phyloP scores from a whole-genome alignment of 1,140 invertebrate genomes.

The Diabrotica virgifera region DNA sequence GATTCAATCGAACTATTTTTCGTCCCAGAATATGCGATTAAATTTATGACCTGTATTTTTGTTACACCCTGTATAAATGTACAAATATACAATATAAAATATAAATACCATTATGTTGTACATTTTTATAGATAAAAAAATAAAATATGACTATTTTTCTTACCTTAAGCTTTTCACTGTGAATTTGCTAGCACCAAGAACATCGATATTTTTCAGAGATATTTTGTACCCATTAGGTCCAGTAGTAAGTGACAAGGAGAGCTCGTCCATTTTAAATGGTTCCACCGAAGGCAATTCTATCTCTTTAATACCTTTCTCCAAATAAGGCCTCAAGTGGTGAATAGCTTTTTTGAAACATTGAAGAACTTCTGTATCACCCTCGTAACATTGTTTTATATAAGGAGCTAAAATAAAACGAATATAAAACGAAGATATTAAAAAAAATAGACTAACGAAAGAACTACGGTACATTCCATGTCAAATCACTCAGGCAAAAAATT shows the following conservation, averaged over 20 bases:
- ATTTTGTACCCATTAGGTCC: slow-evolving; percentile 70
- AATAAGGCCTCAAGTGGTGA: slow-evolving; percentile 63
- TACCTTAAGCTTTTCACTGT: slow-evolving; percentile 63
- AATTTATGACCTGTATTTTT: too few relatives aligned
- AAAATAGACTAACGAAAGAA: too few relatives aligned
- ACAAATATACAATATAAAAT: too few relatives aligned
- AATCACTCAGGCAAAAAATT: too few relatives aligned
- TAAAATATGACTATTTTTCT: slow-evolving; percentile 22
- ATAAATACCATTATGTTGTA: too few relatives aligned
- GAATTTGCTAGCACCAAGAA: slow-evolving; percentile 68
- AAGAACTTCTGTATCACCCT: slow-evolving; percentile 60
- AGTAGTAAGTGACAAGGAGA: slow-evolving; percentile 65
- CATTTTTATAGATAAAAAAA: too few relatives aligned
- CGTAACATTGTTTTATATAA: slow-evolving; percentile 67
- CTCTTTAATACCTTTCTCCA: slow-evolving; percentile 65
- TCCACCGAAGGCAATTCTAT: slow-evolving; percentile 68
- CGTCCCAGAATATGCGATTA: too few relatives aligned
- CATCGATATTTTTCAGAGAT: slow-evolving; percentile 63
- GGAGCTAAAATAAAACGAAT: slow-evolving; percentile 55
- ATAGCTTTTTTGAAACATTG: slow-evolving; percentile 61
- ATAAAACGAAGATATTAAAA: too few relatives aligned
- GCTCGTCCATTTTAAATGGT: slow-evolving; percentile 67
- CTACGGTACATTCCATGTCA: too few relatives aligned
- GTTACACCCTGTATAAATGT: too few relatives aligned
- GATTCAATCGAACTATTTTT: too few relatives aligned